A percentile compares a stretch with the other conserved stretches of the same genome.
Evolutionary conservation across 2,113 vertebrate genomes (phyloP).

Genomic region (Acrocephalus arundinaceus): DNA sequence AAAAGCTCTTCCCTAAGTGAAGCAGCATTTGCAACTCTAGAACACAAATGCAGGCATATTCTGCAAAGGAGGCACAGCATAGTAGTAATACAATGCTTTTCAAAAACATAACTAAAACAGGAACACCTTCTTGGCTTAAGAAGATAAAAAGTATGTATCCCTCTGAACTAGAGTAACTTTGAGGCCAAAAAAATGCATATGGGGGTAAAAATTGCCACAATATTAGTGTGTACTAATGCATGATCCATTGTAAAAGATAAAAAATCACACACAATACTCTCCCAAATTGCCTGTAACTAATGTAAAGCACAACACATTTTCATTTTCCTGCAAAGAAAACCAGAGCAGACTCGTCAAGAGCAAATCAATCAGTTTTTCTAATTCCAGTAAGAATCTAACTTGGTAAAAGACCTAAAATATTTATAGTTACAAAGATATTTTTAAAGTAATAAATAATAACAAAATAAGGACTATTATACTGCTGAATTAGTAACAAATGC

Average conservation of each 20-base stretch:
- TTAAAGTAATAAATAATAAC: background rate
- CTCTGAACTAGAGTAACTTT: background rate
- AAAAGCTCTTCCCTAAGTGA: background rate
- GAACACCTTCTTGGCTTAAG: background rate
- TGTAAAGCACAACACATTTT: background rate
- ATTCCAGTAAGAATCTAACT: background rate
- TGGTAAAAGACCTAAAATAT: background rate
- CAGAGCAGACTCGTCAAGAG: background rate
- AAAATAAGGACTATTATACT: background rate
- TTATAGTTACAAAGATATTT: background rate
- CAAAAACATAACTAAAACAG: background rate
- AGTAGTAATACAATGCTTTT: background rate
- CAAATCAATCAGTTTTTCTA: background rate
- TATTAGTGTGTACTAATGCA: background rate
- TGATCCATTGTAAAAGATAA: background rate
- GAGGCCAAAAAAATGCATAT: background rate
- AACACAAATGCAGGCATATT: background rate
- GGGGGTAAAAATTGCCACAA: background rate
- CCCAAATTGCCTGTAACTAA: background rate
- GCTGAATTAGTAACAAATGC: background rate
- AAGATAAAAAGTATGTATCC: background rate
- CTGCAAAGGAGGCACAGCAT: background rate
- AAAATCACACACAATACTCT: background rate
- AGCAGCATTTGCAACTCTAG: background rate
- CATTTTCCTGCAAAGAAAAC: background rate